Evolutionary conservation across 2,888 invertebrate species (phyloP).

Genomic region (Lochmaea crataegi): DNA sequence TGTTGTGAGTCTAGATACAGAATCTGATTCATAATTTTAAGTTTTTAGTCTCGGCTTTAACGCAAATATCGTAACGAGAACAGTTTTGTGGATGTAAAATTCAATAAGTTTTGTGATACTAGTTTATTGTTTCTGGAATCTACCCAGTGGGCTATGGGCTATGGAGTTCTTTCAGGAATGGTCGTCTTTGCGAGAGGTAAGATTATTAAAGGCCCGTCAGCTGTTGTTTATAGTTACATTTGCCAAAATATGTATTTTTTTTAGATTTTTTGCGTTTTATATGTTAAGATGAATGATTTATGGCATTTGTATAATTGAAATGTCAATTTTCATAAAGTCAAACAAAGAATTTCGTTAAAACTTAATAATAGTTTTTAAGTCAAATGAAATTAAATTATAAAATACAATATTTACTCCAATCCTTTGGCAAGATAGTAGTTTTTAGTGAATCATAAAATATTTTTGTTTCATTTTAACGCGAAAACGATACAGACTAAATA

Average conservation of each 20-base stretch:
- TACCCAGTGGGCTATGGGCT: constrained; percentile 57
- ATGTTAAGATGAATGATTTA: background rate
- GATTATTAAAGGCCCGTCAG: background rate
- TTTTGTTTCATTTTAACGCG: background rate
- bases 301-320: background rate
- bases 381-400: background rate
- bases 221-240: constrained; percentile 33
- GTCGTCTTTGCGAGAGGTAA: constrained; percentile 50
- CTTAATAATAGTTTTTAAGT: too few relatives aligned
- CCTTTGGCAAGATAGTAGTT: background rate
- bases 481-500: too few relatives aligned
- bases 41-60: constrained; percentile 4
- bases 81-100: constrained; percentile 6
- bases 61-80: background rate
- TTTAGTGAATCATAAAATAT: background rate
- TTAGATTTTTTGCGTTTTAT: background rate
- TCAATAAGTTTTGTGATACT: constrained; percentile 17
- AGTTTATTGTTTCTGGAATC: constrained; percentile 39
- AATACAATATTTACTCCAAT: background rate
- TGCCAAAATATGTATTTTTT: constrained; percentile 20
- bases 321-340: background rate
- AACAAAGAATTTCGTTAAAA: background rate
- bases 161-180: constrained; percentile 67
- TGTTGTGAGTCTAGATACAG: constrained; percentile 16
- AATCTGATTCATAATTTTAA: constrained; percentile 31